Base-by-base conservation (phyloP, 2,797 vertebrate genomes). In the Pempheris klunzingeri region DNA sequence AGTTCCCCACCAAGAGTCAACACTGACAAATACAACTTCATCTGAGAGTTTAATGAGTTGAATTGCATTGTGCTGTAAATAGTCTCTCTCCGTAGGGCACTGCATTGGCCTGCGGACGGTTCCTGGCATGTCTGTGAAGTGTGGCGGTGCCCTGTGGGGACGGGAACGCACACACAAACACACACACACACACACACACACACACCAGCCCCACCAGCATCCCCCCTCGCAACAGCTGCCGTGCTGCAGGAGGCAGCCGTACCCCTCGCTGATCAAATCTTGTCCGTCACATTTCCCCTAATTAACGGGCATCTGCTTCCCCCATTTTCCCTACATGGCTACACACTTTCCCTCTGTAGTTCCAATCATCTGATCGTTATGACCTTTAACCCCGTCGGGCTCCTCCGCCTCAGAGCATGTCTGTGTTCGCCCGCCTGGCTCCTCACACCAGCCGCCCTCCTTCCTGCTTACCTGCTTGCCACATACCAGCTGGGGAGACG, bases 231-330 rank as follows among this genome's bases (percentile, higher is more conserved):
- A 96, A 97, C 97, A 99, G 97, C 97, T 99, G 98, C 96, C 96
- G 92, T 93, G 96, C 95, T 96, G 95, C 96, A 96, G 95, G 96
- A 95, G 95, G 96, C 95, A 93, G 94, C 92, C 96, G 95, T 96
- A 95, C 95, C 84, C 75, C 90, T 93, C 90, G 95, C 97, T 97
- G 96, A 97, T 97, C 97, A 95, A 95, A 96, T 97, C 96, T 97
- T 98, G 98, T 99, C 97, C 98, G 95, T 98, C 97, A 97, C 97
- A 96, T 97, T 97, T 98, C 95, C 96, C 96, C 97, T 99, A 99
- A 99, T 99, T 99, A 99, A 97, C 94, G 95, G 97, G 97, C 98
- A 99, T 99, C 98, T 99, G 97, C 96, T 97, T 95, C 96, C 95
- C 87, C 97, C 96, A 96, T 95, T 96, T 96, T 94, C 94, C 94